Percentiles rank a stretch among this genome's conserved stretches.
Conservation (phyloP, 2,113 vertebrate genomes). For the Phrynosoma blainvillii region DNA sequence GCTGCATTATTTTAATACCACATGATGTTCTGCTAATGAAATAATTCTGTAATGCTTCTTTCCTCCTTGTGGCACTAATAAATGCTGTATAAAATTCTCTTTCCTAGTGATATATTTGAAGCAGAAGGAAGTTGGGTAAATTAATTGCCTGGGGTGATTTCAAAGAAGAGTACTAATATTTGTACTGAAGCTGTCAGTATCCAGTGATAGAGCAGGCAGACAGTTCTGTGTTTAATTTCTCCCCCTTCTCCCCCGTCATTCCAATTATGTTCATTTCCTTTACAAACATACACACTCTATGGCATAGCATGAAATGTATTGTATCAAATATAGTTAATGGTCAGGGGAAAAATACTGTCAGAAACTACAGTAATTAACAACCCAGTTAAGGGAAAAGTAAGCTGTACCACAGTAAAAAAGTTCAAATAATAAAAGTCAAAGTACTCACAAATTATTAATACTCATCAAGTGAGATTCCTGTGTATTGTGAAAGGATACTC, state of each 20-base stretch:
- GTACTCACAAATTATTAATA: neutral
- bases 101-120: neutral
- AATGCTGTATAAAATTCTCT: neutral
- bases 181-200: neutral
- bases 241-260: neutral
- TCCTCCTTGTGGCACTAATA: neutral
- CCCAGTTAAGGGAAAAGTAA: neutral
- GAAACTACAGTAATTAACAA: neutral
- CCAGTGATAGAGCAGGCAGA: neutral
- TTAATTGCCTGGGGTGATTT: neutral
- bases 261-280: neutral
- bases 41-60: neutral
- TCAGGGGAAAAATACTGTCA: neutral
- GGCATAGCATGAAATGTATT: slow-evolving; percentile 7
- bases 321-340: neutral
- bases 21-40: slow-evolving; percentile 2
- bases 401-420: neutral
- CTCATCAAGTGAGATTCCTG: neutral
- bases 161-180: neutral
- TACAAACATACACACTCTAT: neutral
- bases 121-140: neutral
- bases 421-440: neutral
- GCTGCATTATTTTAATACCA: neutral
- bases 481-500: neutral
- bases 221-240: neutral